These are phyloP conservation scores for Brienomyrus brachyistius DNA, from an alignment of 2,113 vertebrate genomes.

Conservation along the genomic window DNA sequence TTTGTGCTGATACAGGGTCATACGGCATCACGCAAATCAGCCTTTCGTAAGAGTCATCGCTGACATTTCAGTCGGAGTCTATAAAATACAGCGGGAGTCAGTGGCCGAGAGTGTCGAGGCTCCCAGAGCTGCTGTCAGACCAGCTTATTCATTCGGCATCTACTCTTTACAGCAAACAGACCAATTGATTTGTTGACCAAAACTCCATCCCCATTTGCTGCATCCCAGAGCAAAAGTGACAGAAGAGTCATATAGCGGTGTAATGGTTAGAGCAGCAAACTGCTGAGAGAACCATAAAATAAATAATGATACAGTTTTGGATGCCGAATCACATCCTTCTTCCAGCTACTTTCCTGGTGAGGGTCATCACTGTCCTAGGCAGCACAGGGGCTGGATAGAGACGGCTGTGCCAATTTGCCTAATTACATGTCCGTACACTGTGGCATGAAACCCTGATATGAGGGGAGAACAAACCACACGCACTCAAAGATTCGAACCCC, in stretches of 20 bases:
- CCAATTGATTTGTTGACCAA: conserved; percentile 1
- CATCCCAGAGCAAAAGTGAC: background rate
- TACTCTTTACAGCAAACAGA: background rate
- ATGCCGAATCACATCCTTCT: background rate
- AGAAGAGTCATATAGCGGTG: background rate
- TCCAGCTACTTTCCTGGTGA: background rate
- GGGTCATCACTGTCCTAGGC: background rate
- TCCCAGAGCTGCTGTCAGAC: background rate
- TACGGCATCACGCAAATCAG: background rate
- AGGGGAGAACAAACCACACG: background rate
- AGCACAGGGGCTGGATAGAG: background rate
- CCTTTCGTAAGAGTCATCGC: background rate
- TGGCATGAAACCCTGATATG: background rate
- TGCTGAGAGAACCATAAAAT: background rate
- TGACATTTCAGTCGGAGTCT: background rate
- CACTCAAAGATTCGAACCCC: background rate
- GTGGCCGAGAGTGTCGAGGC: background rate
- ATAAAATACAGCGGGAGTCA: background rate
- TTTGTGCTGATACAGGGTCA: background rate
- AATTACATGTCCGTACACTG: background rate
- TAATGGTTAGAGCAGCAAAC: background rate
- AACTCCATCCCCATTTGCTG: background rate
- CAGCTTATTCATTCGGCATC: background rate
- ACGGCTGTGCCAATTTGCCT: background rate
- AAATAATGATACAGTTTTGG: background rate